phyloP scores from a whole-genome alignment of 2,797 vertebrate genomes.

The Enteromius unitaeniatus region DNA sequence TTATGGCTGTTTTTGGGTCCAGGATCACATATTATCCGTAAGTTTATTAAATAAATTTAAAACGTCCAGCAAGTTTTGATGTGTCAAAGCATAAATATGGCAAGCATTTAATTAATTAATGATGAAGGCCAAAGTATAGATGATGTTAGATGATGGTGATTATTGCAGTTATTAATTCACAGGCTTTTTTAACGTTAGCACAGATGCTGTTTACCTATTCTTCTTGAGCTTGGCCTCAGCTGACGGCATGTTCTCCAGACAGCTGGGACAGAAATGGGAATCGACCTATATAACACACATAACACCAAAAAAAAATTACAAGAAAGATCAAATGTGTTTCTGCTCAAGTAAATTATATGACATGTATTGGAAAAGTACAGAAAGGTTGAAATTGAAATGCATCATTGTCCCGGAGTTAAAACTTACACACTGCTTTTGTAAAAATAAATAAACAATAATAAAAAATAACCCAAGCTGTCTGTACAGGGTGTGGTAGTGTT shows the following conservation, averaged over 20 bases:
- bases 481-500: constrained; percentile 57
- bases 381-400: neutral
- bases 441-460: neutral
- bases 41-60: neutral
- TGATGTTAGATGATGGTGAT: neutral
- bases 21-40: neutral
- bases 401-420: neutral
- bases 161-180: neutral
- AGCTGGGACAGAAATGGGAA: constrained; percentile 98
- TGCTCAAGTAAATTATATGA: neutral
- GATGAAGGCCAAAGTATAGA: neutral
- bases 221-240: constrained; percentile 99
- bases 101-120: neutral
- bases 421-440: neutral
- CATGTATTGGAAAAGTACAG: neutral
- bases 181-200: neutral
- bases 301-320: neutral
- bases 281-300: constrained; percentile 83
- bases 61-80: too few species aligned
- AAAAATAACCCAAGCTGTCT: neutral
- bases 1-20: too few species aligned
- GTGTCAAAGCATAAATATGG: too few species aligned
- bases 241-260: constrained; percentile 98
- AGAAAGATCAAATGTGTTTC: neutral
- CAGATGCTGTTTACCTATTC: constrained; percentile 86